A percentile compares a stretch with the other conserved stretches of the same genome.
phyloP scores from a whole-genome alignment of 2,797 vertebrate species.

The Triplophysa bombifrons region DNA sequence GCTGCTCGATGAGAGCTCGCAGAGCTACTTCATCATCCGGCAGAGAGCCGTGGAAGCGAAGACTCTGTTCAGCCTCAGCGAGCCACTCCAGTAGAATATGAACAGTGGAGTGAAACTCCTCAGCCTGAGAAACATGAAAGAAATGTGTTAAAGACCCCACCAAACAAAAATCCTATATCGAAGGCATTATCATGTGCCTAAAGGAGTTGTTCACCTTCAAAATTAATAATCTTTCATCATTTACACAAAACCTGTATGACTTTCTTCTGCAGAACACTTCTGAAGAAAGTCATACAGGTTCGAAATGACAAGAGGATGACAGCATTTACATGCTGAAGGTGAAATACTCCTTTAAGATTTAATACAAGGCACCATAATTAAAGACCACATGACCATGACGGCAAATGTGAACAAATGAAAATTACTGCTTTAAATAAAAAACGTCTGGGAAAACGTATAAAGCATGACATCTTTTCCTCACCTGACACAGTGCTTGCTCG shows the following conservation, averaged over 20 bases:
- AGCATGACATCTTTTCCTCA: slow-evolving; percentile 35
- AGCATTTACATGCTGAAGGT: too few species aligned
- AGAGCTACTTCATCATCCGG: slow-evolving; percentile 96
- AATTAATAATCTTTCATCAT: too few species aligned
- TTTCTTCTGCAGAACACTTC: too few species aligned
- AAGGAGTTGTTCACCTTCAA: too few species aligned
- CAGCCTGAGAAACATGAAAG: slow-evolving; percentile 79
- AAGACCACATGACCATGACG: not conserved
- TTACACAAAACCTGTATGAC: too few species aligned
- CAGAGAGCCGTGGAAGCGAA: slow-evolving; percentile 94
- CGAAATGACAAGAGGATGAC: too few species aligned
- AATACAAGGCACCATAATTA: not conserved
- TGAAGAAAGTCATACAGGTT: too few species aligned
- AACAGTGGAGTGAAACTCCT: slow-evolving; percentile 96
- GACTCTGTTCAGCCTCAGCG: slow-evolving; percentile 93
- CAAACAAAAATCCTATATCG: not conserved
- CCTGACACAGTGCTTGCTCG: slow-evolving; percentile 92
- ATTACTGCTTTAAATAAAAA: not conserved
- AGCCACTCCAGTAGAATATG: slow-evolving; percentile 96
- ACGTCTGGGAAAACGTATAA: too few species aligned
- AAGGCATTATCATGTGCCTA: not conserved
- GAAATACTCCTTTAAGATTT: not conserved
- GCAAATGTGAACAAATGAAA: not conserved
- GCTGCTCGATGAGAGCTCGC: slow-evolving; percentile 88
- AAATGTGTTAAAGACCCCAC: slow-evolving; percentile 26